Base-by-base conservation (phyloP, 2,113 vertebrate genomes). In the Morone chrysops region DNA sequence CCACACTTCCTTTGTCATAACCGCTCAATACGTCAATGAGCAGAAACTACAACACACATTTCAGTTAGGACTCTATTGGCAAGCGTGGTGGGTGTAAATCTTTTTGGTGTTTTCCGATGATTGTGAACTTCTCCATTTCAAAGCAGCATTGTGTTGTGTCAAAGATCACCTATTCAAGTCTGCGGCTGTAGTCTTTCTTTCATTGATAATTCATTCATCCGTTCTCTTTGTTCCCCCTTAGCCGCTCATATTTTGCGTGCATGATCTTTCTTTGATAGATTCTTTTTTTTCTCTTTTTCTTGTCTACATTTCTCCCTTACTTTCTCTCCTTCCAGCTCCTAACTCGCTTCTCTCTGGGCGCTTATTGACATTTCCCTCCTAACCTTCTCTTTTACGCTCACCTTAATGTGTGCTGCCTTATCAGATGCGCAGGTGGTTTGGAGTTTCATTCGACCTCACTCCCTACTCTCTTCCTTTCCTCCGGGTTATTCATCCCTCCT, bases 371-470 rank as follows among this genome's bases (percentile, higher is more conserved):
- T 94, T 95, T 93, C 88, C 86, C 89, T 67, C 87, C 94, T 95
- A 94, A 94, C 95, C 94, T 95, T 95, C 95, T 95, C 95, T 91
- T 93, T 95, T 95, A 94, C 94, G 91, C 91, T 92, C 85, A 86
- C 93, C 92, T 95, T 94, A 95, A 93, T 95, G 94, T 82, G 78
- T 68, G 89, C 81, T 61, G 51, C 70, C 95, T 96, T 97, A 97
- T 99, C 97, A 96, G 96, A 96, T 96, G 95, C 81, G 89, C 90
- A 71, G 85, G 80, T 22, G 95, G 96, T 96, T 93, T 97, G 95
- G 94, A 92, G 96, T 97, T 97, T 97, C 97, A 95, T 81, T 90
- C 45, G 31, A 78, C 86, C 87, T 91, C 90, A 85, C 90, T 88
- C 92, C 89, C 70, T 79, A 57, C 92, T 86, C 81, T 94, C 92